Percentiles rank a stretch among this genome's conserved stretches.
These are phyloP conservation scores for Erebia ligea DNA, from an alignment of 2,888 invertebrate species.

Conservation along the genomic window DNA sequence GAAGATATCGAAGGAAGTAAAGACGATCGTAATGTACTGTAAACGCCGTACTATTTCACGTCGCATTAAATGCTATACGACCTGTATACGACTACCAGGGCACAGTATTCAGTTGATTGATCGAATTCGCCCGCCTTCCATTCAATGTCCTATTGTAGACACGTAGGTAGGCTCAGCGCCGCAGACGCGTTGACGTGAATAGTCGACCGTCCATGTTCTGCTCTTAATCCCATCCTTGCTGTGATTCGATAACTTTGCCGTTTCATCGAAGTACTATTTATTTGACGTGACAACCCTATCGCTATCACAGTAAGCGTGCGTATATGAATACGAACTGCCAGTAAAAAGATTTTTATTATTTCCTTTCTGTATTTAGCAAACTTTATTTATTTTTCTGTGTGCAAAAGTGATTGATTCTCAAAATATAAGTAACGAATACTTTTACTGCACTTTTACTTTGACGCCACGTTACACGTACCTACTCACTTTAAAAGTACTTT, in stretches of 20 bases:
- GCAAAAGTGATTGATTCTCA: too few relatives aligned
- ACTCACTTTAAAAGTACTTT: too few relatives aligned
- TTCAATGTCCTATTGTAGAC: slow-evolving; percentile 64
- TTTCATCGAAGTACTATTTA: slow-evolving; percentile 45
- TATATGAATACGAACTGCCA: not conserved
- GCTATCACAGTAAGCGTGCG: not conserved
- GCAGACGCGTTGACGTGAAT: slow-evolving; percentile 63
- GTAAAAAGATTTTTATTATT: not conserved
- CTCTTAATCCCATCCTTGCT: slow-evolving; percentile 45
- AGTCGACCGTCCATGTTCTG: slow-evolving; percentile 50
- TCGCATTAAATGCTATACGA: slow-evolving; percentile 22
- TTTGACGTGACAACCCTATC: slow-evolving; percentile 1
- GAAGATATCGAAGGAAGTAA: not conserved
- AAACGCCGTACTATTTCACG: slow-evolving; percentile 13
- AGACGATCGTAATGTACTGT: not conserved
- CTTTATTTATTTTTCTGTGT: too few relatives aligned
- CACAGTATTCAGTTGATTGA: slow-evolving; percentile 57
- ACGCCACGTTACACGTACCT: too few relatives aligned
- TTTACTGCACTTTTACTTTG: too few relatives aligned
- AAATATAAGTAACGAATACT: too few relatives aligned
- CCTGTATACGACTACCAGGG: slow-evolving; percentile 13
- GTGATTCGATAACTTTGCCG: slow-evolving; percentile 63
- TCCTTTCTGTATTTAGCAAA: not conserved
- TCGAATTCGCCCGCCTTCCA: slow-evolving; percentile 60
- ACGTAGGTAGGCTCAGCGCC: slow-evolving; percentile 55